These are phyloP conservation scores for Drosophila virilis DNA, from an alignment of 1,140 invertebrate species.

Conservation along the genomic window DNA sequence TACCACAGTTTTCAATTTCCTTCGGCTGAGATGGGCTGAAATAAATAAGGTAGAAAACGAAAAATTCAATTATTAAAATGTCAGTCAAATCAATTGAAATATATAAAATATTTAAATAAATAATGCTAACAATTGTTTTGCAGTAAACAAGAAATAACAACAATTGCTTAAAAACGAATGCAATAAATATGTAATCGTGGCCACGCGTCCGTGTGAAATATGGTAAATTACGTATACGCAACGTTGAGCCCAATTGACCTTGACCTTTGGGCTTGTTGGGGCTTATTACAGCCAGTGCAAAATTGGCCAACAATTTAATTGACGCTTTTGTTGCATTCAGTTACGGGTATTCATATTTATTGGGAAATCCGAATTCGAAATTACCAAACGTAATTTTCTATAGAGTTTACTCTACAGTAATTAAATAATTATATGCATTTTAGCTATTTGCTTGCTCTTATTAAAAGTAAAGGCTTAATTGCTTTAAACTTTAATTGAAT, in stretches of 20 bases:
- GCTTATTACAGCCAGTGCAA: not conserved
- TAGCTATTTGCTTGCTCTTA: not conserved
- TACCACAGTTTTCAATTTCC: slow-evolving; percentile 53
- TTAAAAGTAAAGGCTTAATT: not conserved
- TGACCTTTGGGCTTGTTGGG: slow-evolving; percentile 19
- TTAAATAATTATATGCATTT: slow-evolving; percentile 3
- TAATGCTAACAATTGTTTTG: slow-evolving; percentile 18
- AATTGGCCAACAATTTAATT: slow-evolving; percentile 28
- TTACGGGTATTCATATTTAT: not conserved
- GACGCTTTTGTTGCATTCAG: not conserved
- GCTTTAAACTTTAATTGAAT: slow-evolving; percentile 3
- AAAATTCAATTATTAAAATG: slow-evolving; percentile 24
- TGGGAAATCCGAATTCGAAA: not conserved
- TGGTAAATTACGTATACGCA: slow-evolving; percentile 23
- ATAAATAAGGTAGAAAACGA: slow-evolving; percentile 15
- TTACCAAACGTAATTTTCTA: not conserved
- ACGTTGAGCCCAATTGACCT: slow-evolving; percentile 19
- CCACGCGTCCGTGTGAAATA: not conserved
- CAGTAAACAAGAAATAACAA: not conserved
- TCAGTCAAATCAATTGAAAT: slow-evolving; percentile 26
- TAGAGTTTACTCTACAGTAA: not conserved
- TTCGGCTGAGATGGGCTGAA: slow-evolving; percentile 36
- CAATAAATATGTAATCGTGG: slow-evolving; percentile 28
- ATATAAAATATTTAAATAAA: slow-evolving; percentile 14
- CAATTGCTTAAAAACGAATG: slow-evolving; percentile 8